Conservation (phyloP, 1,140 invertebrate species). For the Drosophila yakuba region DNA sequence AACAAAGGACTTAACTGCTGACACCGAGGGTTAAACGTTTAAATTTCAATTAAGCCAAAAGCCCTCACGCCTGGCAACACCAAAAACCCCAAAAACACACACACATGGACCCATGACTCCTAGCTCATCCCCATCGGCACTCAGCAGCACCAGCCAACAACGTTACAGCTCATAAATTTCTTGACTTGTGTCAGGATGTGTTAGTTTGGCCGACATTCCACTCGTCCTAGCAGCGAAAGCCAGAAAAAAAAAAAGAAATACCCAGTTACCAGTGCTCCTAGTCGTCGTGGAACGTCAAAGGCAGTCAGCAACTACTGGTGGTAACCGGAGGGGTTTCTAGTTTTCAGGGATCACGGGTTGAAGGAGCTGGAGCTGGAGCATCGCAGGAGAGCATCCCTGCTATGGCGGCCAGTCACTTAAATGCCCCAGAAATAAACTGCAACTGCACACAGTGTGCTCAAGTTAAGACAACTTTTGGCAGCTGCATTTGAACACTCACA, state of each 20-base stretch:
- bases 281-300: constrained; percentile 55
- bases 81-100: neutral
- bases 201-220: constrained; percentile 72
- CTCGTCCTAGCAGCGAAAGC: constrained; percentile 57
- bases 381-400: constrained; percentile 27
- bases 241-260: constrained; percentile 37
- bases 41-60: constrained; percentile 81
- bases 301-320: constrained; percentile 20
- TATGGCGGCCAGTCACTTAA: constrained; percentile 72
- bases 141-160: constrained; percentile 43
- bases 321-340: constrained; percentile 18
- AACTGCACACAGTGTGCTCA: constrained; percentile 72
- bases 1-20: constrained; percentile 62
- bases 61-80: constrained; percentile 32
- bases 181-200: constrained; percentile 81
- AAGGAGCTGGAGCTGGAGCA: neutral
- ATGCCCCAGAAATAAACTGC: constrained; percentile 76
- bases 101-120: neutral
- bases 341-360: neutral
- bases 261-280: constrained; percentile 17
- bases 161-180: constrained; percentile 83
- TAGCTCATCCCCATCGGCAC: constrained; percentile 23
- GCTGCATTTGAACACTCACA: constrained; percentile 59
- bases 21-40: constrained; percentile 74
- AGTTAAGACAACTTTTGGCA: constrained; percentile 66